Conservation (phyloP, 2,888 invertebrate species). For the Aleiodes testaceus region DNA sequence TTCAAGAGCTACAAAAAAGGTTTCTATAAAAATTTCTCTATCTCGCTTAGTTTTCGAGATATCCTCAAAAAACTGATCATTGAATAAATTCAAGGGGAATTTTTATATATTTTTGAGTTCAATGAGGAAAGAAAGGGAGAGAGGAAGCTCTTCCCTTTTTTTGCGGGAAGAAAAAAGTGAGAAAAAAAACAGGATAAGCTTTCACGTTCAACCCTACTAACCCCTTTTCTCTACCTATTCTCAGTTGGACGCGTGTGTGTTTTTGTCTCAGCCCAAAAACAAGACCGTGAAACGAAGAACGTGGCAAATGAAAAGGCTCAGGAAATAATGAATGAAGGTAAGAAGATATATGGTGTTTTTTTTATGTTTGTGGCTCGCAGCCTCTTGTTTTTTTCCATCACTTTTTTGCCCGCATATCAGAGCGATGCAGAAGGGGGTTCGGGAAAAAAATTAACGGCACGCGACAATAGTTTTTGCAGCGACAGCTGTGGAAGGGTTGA, state of each 20-base stretch:
- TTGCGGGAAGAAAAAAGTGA: conserved; percentile 19
- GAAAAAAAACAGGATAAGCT: conserved; percentile 1
- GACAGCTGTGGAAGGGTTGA: conserved; percentile 70
- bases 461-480: conserved; percentile 60
- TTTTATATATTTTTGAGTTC: too few relatives aligned
- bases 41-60: too few relatives aligned
- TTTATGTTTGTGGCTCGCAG: conserved; percentile 9
- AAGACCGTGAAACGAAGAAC: conserved; percentile 47
- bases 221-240: conserved; percentile 42
- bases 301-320: conserved; percentile 26
- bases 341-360: conserved; percentile 38
- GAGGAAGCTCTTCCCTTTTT: too few relatives aligned
- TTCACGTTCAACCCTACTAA: conserved; percentile 50
- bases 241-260: conserved; percentile 48
- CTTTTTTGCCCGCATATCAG: conserved; percentile 23
- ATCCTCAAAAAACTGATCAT: too few relatives aligned
- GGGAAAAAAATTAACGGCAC: conserved; percentile 52
- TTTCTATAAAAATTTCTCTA: too few relatives aligned
- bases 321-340: conserved; percentile 26
- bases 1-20: too few relatives aligned
- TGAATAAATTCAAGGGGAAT: too few relatives aligned
- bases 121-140: conserved; percentile 48
- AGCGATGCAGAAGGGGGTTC: conserved; percentile 18
- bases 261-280: conserved; percentile 55
- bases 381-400: conserved; percentile 13